These are phyloP conservation scores for Gymnorhina tibicen DNA, from an alignment of 2,113 vertebrate genomes.

Conservation along the genomic window DNA sequence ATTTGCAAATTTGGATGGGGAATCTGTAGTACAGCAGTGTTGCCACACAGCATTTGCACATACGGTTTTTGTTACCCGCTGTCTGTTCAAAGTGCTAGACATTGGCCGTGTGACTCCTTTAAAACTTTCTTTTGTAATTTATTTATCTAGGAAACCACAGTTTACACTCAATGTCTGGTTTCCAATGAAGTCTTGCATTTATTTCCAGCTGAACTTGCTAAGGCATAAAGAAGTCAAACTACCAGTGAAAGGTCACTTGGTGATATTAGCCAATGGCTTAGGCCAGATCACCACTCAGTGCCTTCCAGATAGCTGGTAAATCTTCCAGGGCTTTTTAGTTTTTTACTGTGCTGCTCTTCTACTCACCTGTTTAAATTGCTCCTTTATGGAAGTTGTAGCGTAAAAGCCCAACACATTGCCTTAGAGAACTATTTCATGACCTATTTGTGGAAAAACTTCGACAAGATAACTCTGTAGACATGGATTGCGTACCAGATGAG, in stretches of 20 bases:
- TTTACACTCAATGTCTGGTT: constrained; percentile 70
- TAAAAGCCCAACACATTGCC: neutral
- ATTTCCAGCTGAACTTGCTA: constrained; percentile 43
- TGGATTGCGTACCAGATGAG: neutral
- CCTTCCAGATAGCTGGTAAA: neutral
- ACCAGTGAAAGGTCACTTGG: constrained; percentile 26
- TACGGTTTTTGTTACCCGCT: constrained; percentile 52
- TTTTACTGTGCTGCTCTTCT: neutral
- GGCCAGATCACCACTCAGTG: neutral
- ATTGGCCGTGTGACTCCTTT: constrained; percentile 51
- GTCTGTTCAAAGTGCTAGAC: constrained; percentile 54
- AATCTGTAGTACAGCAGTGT: constrained; percentile 36
- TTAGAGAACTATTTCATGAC: neutral
- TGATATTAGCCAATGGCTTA: constrained; percentile 8
- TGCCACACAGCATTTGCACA: constrained; percentile 28
- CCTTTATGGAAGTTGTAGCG: neutral
- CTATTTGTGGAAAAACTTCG: neutral
- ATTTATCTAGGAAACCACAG: constrained; percentile 72
- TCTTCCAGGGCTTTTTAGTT: neutral
- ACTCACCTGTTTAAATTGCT: neutral
- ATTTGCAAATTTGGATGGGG: neutral
- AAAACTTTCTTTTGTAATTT: constrained; percentile 67
- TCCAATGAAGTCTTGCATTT: constrained; percentile 65
- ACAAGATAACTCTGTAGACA: neutral
- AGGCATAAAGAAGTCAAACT: constrained; percentile 18